A percentile compares a stretch with the other conserved stretches of the same genome.
phyloP scores from a whole-genome alignment of 2,113 vertebrate genomes.

The Eretmochelys imbricata region DNA sequence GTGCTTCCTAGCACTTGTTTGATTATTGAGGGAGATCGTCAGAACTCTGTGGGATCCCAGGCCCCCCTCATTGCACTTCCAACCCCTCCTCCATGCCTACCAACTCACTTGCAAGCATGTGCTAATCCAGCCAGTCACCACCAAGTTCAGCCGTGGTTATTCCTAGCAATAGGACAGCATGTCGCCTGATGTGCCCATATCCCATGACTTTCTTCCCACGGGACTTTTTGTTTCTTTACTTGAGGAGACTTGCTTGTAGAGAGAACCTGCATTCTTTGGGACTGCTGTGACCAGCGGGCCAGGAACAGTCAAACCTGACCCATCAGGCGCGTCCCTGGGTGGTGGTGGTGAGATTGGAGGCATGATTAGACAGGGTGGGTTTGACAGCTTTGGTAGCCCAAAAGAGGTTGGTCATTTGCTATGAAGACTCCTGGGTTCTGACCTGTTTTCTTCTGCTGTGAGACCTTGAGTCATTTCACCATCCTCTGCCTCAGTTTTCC shows the following conservation, averaged over 20 bases:
- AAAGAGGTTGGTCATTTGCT: background rate
- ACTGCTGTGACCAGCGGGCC: background rate
- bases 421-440: background rate
- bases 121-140: too few relatives aligned
- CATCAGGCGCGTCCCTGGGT: background rate
- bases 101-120: too few relatives aligned
- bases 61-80: too few relatives aligned
- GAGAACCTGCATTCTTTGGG: background rate
- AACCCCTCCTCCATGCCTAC: too few relatives aligned
- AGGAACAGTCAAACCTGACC: background rate
- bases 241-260: background rate
- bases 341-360: too few relatives aligned
- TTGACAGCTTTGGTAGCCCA: background rate
- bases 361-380: background rate
- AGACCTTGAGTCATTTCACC: background rate
- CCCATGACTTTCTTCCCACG: background rate
- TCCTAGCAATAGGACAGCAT: too few relatives aligned
- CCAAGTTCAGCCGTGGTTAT: too few relatives aligned
- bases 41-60: too few relatives aligned
- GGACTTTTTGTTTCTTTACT: background rate
- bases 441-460: background rate
- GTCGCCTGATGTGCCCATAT: too few relatives aligned
- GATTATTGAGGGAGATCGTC: too few relatives aligned
- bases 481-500: background rate
- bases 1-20: too few relatives aligned